Base-by-base conservation (phyloP, 2,113 vertebrate genomes). In the Forbesichthys papilliferus region DNA sequence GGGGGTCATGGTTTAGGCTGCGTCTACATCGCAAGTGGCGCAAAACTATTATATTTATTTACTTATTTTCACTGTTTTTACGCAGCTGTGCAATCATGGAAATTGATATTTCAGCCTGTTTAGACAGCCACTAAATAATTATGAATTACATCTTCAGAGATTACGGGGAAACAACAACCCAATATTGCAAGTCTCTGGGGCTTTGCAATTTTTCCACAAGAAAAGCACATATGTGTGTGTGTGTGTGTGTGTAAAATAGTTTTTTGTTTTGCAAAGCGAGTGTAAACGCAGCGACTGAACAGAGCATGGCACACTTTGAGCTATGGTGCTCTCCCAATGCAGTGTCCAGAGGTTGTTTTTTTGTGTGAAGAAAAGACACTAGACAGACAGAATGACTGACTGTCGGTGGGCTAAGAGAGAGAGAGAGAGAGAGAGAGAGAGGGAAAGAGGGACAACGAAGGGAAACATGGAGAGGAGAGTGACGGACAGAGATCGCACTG, bases 401-500 rank as follows among this genome's bases (percentile, higher is more conserved):
- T 27, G 27, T 27, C 27, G 59, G 16, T 11, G 34, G 33, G 13
- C 33, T 18, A 0, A 16, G 16, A 16, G 16, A 16, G 16, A 16
- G 20, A 48, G 66, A 58, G 73, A 55, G 49, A 16, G 33, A 11
- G 4, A 13, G 14, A 11, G 62, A 34, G 51, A 51, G 54, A 48
- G 55, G 70, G 65, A 34, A 49, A 33, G 13, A 18, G 68, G 61
- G 27, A 68, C 10, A 47, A 10, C 34, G 46, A 27, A 27, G 14
- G 14, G 27, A 61, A 48, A 46, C 36, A 16, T 16, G 36, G 27
- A 12, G 61, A 46, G 14, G 13, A 33, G 42, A 2, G 36, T 7
- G 5, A 69, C 83, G 87, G 84, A 78, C 83, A 86, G 85, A 82
- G 83, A 78, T 79, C 64, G 76, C 75, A 78, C 73, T 70, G 51